These are phyloP conservation scores for Apodemia mormo DNA, from an alignment of 2,888 invertebrate species.

Conservation along the genomic window DNA sequence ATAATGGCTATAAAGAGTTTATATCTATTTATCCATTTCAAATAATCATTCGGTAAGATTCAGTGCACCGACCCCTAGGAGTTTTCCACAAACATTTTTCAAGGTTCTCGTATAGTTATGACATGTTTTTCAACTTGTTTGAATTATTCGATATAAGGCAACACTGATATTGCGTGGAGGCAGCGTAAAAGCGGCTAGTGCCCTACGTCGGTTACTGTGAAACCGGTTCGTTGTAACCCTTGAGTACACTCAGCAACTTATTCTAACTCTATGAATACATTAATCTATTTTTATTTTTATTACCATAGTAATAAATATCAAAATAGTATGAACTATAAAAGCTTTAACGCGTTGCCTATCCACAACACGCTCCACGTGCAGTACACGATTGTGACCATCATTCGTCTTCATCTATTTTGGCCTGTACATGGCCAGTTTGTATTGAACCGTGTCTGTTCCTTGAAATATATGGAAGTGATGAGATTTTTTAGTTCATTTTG, in stretches of 20 bases:
- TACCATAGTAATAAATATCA: slow-evolving; percentile 16
- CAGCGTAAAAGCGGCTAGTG: slow-evolving; percentile 49
- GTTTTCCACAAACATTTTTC: background rate
- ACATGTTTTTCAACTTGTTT: slow-evolving; percentile 3
- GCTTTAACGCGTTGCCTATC: slow-evolving; percentile 16
- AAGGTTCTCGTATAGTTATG: background rate
- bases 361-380: slow-evolving; percentile 58
- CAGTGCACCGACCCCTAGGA: background rate
- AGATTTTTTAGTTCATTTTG: slow-evolving; percentile 33
- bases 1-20: background rate
- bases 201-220: slow-evolving; percentile 64
- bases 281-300: background rate
- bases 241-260: slow-evolving; percentile 40
- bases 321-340: slow-evolving; percentile 18
- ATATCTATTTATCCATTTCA: background rate
- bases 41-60: background rate
- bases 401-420: slow-evolving; percentile 75
- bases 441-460: slow-evolving; percentile 31
- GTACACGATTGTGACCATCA: slow-evolving; percentile 50
- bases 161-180: slow-evolving; percentile 29
- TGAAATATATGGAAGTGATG: slow-evolving; percentile 26
- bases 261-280: slow-evolving; percentile 6
- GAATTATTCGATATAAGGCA: slow-evolving; percentile 31
- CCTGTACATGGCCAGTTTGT: slow-evolving; percentile 44
- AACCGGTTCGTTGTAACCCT: slow-evolving; percentile 65